Evolutionary conservation across 2,113 vertebrate species (phyloP).

Genomic region (Lepus europaeus): DNA sequence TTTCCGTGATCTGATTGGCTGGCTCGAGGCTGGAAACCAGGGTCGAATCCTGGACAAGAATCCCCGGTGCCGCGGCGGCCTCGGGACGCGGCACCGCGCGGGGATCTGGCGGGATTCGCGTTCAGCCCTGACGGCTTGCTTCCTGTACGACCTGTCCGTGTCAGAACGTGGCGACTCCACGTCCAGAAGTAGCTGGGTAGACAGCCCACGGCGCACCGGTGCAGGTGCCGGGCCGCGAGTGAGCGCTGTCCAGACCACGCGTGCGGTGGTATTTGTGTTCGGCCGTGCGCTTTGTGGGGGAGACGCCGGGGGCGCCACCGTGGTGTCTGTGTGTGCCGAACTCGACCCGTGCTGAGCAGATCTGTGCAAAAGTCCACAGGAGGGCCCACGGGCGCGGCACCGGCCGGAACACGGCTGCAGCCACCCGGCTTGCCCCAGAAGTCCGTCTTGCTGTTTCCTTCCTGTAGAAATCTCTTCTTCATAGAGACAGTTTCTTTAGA

Average conservation of each 20-base stretch:
- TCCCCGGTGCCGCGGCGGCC: fast-evolving
- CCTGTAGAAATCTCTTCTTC: not conserved
- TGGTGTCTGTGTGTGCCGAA: conserved; percentile 81
- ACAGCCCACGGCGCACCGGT: conserved; percentile 33
- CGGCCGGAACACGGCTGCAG: not conserved
- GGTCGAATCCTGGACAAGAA: not conserved
- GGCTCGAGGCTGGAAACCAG: conserved; percentile 52
- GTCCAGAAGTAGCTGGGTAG: not conserved
- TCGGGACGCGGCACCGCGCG: not conserved
- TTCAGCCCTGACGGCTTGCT: not conserved
- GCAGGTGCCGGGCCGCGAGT: not conserved
- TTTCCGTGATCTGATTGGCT: conserved; percentile 44
- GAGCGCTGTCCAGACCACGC: conserved; percentile 57
- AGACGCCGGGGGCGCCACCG: conserved; percentile 67
- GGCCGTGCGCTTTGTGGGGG: conserved; percentile 79
- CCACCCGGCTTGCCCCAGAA: not conserved
- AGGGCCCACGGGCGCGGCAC: not conserved
- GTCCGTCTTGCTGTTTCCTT: conserved; percentile 19
- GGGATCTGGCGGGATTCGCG: not conserved
- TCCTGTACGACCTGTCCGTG: not conserved
- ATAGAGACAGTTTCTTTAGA: not conserved
- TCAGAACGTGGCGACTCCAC: no score
- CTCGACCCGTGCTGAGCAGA: conserved; percentile 71
- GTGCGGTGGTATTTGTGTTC: conserved; percentile 78
- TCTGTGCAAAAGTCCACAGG: conserved; percentile 89